phyloP scores from a whole-genome alignment of 2,888 invertebrate species.

The Chaitophorus viminalis region DNA sequence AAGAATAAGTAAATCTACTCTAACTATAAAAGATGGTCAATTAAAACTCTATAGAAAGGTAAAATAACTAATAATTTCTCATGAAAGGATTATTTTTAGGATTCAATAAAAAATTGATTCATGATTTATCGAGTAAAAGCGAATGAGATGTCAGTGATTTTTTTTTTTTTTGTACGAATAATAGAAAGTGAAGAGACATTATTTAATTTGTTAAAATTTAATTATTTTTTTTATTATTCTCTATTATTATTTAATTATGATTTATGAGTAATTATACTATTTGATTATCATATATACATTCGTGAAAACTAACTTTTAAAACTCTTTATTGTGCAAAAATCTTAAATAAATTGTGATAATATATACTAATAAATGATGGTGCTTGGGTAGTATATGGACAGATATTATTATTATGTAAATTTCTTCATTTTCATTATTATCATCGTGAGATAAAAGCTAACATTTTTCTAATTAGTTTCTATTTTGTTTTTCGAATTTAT shows the following conservation, averaged over 20 bases:
- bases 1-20: background rate
- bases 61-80: background rate
- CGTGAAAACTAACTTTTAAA: background rate
- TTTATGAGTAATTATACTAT: too few relatives aligned
- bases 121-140: conserved; percentile 32
- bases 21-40: background rate
- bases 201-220: conserved; percentile 3
- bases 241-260: conserved; percentile 7
- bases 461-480: too few relatives aligned
- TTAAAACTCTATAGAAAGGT: background rate
- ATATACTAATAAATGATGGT: too few relatives aligned
- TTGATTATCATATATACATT: too few relatives aligned
- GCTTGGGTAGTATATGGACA: too few relatives aligned
- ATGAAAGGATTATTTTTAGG: background rate
- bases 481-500: too few relatives aligned
- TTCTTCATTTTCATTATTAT: too few relatives aligned
- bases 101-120: background rate
- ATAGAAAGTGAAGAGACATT: conserved; percentile 34
- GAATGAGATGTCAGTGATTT: conserved; percentile 4
- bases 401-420: too few relatives aligned
- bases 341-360: too few relatives aligned
- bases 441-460: too few relatives aligned
- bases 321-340: background rate
- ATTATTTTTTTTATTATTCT: background rate
- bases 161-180: background rate